Conservation (phyloP, 1,140 invertebrate species). For the Mactra quadrangularis region DNA sequence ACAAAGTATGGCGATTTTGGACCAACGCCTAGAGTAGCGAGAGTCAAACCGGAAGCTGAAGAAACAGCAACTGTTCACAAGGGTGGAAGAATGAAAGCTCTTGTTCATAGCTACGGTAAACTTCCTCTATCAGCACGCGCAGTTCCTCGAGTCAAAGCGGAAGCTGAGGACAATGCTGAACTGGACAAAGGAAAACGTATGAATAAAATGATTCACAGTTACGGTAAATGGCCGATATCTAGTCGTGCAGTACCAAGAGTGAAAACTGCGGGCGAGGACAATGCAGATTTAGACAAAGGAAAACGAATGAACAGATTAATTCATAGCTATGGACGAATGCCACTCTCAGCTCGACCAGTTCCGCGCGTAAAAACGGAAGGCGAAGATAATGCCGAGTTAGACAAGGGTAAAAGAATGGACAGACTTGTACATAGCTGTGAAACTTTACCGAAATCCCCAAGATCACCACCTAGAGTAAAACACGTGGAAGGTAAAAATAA, state of each 20-base stretch:
- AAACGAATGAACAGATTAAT: constrained; percentile 75
- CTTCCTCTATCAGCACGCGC: constrained; percentile 56
- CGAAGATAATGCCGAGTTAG: constrained; percentile 72
- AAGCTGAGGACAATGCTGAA: constrained; percentile 74
- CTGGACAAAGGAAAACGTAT: constrained; percentile 73
- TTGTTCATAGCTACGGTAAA: constrained; percentile 70
- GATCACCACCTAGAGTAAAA: constrained; percentile 35
- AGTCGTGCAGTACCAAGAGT: constrained; percentile 73
- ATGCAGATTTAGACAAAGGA: constrained; percentile 72
- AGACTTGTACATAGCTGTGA: constrained; percentile 68
- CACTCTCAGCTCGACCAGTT: constrained; percentile 67
- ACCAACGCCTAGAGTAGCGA: constrained; percentile 55
- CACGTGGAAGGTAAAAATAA: constrained; percentile 33
- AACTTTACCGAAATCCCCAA: constrained; percentile 42
- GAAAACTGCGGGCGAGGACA: constrained; percentile 75
- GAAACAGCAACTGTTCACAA: constrained; percentile 56
- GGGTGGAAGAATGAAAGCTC: constrained; percentile 63
- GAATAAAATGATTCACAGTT: constrained; percentile 71
- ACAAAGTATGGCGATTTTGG: constrained; percentile 65
- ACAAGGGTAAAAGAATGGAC: constrained; percentile 74
- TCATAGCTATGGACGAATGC: constrained; percentile 72
- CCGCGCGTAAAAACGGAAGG: constrained; percentile 80
- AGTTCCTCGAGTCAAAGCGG: constrained; percentile 71
- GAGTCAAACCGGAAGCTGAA: constrained; percentile 71
- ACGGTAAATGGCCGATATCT: constrained; percentile 68